Evolutionary conservation across 2,888 invertebrate species (phyloP).

Genomic region (Diachrysia chrysitis): DNA sequence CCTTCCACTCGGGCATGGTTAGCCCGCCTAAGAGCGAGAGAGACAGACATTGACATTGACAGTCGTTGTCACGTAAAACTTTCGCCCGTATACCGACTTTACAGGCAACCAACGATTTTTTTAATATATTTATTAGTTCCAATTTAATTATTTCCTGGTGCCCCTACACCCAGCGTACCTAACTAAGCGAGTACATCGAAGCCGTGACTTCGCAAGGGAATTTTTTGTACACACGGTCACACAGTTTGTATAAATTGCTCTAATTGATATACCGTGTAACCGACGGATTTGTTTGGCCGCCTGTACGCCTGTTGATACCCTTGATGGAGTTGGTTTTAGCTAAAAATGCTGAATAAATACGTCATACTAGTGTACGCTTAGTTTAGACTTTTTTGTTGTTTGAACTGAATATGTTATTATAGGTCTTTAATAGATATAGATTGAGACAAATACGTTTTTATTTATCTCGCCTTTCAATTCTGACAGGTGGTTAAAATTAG

Average conservation of each 20-base stretch:
- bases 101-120: no score
- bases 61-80: no score
- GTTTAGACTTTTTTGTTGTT: background rate
- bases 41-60: no score
- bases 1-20: no score
- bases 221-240: constrained; percentile 45
- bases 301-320: constrained; percentile 32
- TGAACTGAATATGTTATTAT: no score
- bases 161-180: constrained; percentile 32
- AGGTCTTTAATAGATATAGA: no score
- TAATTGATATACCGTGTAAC: constrained; percentile 50
- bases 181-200: constrained; percentile 29
- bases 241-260: constrained; percentile 38
- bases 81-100: no score
- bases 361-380: background rate
- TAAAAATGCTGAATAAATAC: background rate
- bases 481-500: no score
- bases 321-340: background rate
- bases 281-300: constrained; percentile 41
- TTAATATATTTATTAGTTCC: no score
- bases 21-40: no score
- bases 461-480: no score
- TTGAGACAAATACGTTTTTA: no score
- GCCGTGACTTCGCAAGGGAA: constrained; percentile 56
- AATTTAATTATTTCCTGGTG: constrained; percentile 12